Conservation (phyloP, 2,888 invertebrate species). For the Sympetrum striolatum region DNA sequence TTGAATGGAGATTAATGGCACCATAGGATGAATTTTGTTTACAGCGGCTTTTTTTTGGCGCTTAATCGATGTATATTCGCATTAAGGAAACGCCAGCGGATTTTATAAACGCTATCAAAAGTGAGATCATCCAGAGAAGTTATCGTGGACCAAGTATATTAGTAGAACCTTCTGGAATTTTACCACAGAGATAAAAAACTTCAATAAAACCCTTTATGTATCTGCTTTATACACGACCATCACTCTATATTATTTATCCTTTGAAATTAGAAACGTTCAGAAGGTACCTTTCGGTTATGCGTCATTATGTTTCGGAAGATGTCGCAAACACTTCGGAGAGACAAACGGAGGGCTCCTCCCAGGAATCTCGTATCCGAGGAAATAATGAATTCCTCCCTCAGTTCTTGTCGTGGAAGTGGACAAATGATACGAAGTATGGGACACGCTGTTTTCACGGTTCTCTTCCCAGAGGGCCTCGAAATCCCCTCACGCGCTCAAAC, state of each 20-base stretch:
- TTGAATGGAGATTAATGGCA: too few relatives aligned
- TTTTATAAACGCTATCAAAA: background rate
- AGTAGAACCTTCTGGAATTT: background rate
- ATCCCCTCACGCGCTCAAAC: background rate
- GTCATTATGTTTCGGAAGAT: background rate
- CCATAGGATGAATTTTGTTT: too few relatives aligned
- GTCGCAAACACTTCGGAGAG: background rate
- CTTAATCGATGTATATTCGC: too few relatives aligned
- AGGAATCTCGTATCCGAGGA: background rate
- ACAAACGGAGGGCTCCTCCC: background rate
- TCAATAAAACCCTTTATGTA: background rate
- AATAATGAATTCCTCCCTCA: background rate
- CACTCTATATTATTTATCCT: background rate
- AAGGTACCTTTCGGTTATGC: background rate
- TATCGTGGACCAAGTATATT: background rate
- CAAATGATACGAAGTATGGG: constrained; percentile 13
- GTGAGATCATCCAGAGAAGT: background rate
- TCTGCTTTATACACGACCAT: background rate
- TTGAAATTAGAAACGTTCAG: background rate
- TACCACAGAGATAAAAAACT: background rate
- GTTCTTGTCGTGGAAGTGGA: background rate
- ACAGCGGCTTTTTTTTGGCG: too few relatives aligned
- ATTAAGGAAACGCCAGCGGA: background rate
- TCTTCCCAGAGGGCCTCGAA: background rate
- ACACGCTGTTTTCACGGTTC: constrained; percentile 16